A percentile compares a stretch with the other conserved stretches of the same genome.
These are phyloP conservation scores for Myathropa florea DNA, from an alignment of 2,888 invertebrate species.

Conservation along the genomic window DNA sequence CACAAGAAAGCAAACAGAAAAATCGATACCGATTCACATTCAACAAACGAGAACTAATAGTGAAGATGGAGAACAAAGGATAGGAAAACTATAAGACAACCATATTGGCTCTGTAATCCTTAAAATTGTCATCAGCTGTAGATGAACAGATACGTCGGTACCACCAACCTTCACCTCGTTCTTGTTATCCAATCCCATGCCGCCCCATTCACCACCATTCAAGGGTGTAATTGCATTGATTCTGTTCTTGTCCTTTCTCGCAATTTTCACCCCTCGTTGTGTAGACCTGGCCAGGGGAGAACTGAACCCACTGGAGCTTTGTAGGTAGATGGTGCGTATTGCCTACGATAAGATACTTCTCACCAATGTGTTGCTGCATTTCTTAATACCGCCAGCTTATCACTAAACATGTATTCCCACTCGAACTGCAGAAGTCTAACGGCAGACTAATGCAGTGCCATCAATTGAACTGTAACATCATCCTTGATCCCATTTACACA, in stretches of 20 bases:
- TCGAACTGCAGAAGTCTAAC: constrained; percentile 19
- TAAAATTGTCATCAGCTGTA: constrained; percentile 66
- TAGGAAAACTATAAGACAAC: constrained; percentile 40
- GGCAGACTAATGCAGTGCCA: constrained; percentile 43
- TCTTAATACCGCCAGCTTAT: constrained; percentile 54
- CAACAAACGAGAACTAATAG: constrained; percentile 60
- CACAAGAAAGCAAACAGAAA: not conserved
- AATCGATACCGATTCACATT: constrained; percentile 63
- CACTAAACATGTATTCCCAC: constrained; percentile 26
- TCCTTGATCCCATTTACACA: constrained; percentile 63
- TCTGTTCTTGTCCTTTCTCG: constrained; percentile 8
- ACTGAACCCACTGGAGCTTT: constrained; percentile 18
- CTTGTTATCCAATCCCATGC: not conserved
- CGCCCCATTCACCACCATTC: not conserved
- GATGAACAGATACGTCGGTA: constrained; percentile 52
- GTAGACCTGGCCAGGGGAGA: too few relatives aligned
- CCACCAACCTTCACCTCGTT: constrained; percentile 7
- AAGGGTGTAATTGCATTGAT: constrained; percentile 53
- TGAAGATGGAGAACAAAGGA: constrained; percentile 28
- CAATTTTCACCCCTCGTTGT: not conserved
- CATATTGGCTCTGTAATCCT: constrained; percentile 63
- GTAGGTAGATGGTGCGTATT: constrained; percentile 11
- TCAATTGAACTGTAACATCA: constrained; percentile 63
- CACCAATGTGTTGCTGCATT: constrained; percentile 40
- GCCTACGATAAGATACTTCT: not conserved